These are phyloP conservation scores for Lamprotornis superbus DNA, from an alignment of 2,113 vertebrate genomes.

Conservation along the genomic window DNA sequence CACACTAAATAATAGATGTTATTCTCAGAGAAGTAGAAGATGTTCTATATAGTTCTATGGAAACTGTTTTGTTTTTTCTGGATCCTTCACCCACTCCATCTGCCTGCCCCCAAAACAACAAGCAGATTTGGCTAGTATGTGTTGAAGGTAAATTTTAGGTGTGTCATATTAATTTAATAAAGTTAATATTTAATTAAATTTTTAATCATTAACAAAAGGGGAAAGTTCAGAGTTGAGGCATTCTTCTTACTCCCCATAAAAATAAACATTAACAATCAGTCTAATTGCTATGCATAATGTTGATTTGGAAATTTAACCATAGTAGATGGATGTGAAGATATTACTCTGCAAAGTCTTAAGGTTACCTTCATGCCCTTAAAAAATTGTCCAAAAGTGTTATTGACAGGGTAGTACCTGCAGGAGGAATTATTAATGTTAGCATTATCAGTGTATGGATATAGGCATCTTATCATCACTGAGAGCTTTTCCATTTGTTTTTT, in stretches of 20 bases:
- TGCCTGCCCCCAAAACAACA: background rate
- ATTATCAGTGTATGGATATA: background rate
- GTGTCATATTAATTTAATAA: slow-evolving; percentile 39
- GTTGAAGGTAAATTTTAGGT: slow-evolving; percentile 22
- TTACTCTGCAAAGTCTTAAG: background rate
- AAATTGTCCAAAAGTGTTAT: background rate
- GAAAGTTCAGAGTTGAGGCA: slow-evolving; percentile 47
- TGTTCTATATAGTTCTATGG: background rate
- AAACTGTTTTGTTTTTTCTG: slow-evolving; percentile 17
- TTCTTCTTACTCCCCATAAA: background rate
- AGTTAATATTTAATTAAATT: slow-evolving; percentile 47
- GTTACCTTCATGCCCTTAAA: background rate
- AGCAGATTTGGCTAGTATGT: background rate
- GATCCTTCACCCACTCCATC: background rate
- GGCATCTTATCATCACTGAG: background rate
- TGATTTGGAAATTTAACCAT: background rate
- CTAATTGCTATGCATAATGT: background rate
- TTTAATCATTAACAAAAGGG: slow-evolving; percentile 44
- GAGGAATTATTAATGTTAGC: background rate
- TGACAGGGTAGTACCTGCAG: background rate
- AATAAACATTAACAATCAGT: slow-evolving; percentile 37
- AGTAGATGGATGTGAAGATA: background rate
- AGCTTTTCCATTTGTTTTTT: background rate
- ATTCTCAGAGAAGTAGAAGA: slow-evolving; percentile 15
- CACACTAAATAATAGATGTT: slow-evolving; percentile 44